These are phyloP conservation scores for Epinotia brunnichana DNA, from an alignment of 2,888 invertebrate genomes.

Conservation along the genomic window DNA sequence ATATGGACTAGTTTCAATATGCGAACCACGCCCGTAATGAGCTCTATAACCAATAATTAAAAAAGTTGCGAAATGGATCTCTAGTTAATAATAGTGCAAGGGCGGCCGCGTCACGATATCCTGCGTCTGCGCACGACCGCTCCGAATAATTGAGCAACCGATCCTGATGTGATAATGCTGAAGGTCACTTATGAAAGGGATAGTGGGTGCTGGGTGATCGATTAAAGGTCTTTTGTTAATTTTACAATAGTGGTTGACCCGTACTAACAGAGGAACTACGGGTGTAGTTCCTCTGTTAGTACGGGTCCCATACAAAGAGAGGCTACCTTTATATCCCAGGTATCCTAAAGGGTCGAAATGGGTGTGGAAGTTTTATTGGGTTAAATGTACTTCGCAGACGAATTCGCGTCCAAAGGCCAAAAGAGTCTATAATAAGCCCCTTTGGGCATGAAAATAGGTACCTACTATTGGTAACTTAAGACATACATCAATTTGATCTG, in stretches of 20 bases:
- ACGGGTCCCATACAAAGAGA: too few relatives aligned
- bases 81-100: constrained; percentile 56
- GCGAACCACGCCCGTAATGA: constrained; percentile 24
- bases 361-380: too few relatives aligned
- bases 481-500: not conserved
- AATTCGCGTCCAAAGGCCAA: not conserved
- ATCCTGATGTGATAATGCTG: constrained; percentile 42
- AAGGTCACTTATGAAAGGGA: constrained; percentile 24
- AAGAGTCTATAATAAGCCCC: too few relatives aligned
- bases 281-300: too few relatives aligned
- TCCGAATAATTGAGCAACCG: constrained; percentile 60
- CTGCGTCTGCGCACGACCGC: constrained; percentile 61
- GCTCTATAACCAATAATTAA: constrained; percentile 32
- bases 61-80: constrained; percentile 34
- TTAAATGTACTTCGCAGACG: too few relatives aligned
- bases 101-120: constrained; percentile 67
- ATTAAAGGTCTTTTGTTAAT: constrained; percentile 17
- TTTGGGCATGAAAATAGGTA: too few relatives aligned
- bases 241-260: constrained; percentile 5
- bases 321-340: too few relatives aligned
- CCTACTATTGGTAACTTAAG: not conserved
- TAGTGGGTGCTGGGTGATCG: constrained; percentile 11
- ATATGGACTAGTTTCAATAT: constrained; percentile 17
- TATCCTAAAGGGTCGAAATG: too few relatives aligned
- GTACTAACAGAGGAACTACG: too few relatives aligned